Conservation (phyloP, 2,888 invertebrate species). For the Sturmia bella region DNA sequence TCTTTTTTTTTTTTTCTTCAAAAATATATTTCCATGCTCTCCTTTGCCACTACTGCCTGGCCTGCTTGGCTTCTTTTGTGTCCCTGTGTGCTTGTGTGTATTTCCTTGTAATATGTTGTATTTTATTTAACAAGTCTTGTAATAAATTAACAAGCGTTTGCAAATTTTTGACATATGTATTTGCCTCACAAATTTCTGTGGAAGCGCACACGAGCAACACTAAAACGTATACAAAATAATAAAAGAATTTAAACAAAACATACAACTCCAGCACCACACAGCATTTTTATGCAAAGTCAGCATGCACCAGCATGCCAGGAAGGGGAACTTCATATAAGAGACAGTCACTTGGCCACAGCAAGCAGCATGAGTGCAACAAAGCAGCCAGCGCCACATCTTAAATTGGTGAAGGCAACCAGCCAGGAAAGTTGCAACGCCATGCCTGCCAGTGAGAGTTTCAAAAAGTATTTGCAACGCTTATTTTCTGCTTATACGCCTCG, state of each 20-base stretch:
- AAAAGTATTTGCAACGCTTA: constrained; percentile 62
- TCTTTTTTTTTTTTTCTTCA: constrained; percentile 28
- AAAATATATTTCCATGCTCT: constrained; percentile 21
- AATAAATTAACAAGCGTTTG: constrained; percentile 72
- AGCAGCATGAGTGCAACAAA: constrained; percentile 2
- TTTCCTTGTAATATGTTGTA: constrained; percentile 49
- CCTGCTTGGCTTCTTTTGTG: background rate
- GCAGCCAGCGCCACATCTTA: constrained; percentile 46
- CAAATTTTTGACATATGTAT: constrained; percentile 73
- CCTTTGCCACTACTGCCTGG: background rate
- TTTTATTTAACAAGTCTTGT: constrained; percentile 71
- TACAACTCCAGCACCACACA: constrained; percentile 24
- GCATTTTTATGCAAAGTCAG: constrained; percentile 61
- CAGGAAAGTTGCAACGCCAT: constrained; percentile 30
- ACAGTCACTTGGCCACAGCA: constrained; percentile 50
- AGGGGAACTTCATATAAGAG: constrained; percentile 17
- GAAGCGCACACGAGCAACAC: constrained; percentile 52
- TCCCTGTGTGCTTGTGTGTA: background rate
- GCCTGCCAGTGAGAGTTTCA: constrained; percentile 37
- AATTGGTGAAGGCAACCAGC: constrained; percentile 35
- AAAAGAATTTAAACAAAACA: constrained; percentile 20
- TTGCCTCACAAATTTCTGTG: constrained; percentile 68
- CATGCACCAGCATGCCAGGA: constrained; percentile 20
- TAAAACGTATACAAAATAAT: constrained; percentile 6
- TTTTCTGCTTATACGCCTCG: constrained; percentile 70